Conservation (phyloP, 2,113 vertebrate genomes). For the Menura novaehollandiae region DNA sequence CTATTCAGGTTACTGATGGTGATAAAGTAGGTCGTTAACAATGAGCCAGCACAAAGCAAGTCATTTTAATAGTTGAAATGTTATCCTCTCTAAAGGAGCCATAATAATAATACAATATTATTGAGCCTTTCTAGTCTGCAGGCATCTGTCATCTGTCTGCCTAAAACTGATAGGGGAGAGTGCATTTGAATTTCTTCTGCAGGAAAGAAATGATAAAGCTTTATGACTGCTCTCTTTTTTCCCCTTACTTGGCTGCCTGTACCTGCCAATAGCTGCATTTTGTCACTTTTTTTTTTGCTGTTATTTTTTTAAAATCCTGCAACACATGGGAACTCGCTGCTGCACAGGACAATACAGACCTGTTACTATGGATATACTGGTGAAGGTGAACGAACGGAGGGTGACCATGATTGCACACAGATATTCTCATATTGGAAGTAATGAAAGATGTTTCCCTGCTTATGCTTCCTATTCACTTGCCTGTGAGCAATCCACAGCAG, state of each 20-base stretch:
- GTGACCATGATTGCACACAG: not conserved
- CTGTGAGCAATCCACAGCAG: not conserved
- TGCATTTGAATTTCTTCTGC: slow-evolving; percentile 23
- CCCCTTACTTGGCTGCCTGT: not conserved
- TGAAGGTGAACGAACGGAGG: not conserved
- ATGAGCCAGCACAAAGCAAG: slow-evolving; percentile 36
- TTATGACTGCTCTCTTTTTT: not conserved
- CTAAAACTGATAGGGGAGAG: slow-evolving; percentile 21
- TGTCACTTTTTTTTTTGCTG: not conserved
- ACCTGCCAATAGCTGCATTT: not conserved
- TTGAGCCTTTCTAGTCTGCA: slow-evolving; percentile 28
- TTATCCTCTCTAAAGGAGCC: slow-evolving; percentile 28
- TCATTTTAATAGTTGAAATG: slow-evolving; percentile 46
- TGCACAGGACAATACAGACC: not conserved
- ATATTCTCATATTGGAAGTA: not conserved
- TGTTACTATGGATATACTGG: not conserved
- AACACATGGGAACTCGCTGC: not conserved
- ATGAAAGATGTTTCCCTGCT: not conserved
- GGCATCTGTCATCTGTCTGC: slow-evolving; percentile 38
- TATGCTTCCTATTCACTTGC: not conserved
- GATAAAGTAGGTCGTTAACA: slow-evolving; percentile 52
- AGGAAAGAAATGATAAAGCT: not conserved
- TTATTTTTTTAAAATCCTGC: not conserved
- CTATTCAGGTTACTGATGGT: slow-evolving; percentile 13
- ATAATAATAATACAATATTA: slow-evolving; percentile 36